phyloP scores from a whole-genome alignment of 2,113 vertebrate genomes.

The Microcebus ravelobensis region DNA sequence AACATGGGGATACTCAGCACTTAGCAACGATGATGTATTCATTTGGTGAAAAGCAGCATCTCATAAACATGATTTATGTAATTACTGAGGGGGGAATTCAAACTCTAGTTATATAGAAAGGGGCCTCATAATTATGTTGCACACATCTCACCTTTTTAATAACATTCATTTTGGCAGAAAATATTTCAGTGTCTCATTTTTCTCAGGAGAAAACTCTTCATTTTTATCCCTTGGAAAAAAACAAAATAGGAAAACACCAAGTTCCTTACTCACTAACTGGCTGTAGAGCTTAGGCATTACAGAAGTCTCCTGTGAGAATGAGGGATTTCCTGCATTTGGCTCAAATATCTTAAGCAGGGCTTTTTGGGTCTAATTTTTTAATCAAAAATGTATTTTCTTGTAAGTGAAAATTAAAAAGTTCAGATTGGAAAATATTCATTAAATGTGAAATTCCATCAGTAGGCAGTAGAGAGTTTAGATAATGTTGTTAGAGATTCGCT shows the following conservation, averaged over 20 bases:
- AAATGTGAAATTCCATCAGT: background rate
- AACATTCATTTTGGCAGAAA: conserved; percentile 52
- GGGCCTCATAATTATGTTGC: background rate
- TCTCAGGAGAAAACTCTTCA: conserved; percentile 63
- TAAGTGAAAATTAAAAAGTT: conserved; percentile 30
- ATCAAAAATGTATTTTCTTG: conserved; percentile 20
- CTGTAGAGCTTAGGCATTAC: background rate
- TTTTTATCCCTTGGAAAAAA: conserved; percentile 51
- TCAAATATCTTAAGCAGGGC: background rate
- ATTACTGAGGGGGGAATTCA: conserved; percentile 14
- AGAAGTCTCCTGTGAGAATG: conserved; percentile 29
- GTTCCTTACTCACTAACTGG: background rate
- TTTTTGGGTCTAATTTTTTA: background rate
- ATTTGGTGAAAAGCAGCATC: conserved; percentile 44
- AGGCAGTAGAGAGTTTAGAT: background rate
- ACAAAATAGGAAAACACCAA: conserved; percentile 11
- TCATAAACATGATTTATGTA: conserved; percentile 49
- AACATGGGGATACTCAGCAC: background rate
- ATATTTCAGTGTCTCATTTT: conserved; percentile 57
- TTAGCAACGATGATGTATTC: conserved; percentile 68
- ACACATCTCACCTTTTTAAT: conserved; percentile 63
- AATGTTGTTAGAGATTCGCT: background rate
- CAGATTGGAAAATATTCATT: background rate
- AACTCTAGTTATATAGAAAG: background rate
- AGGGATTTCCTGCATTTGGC: background rate